A percentile compares a stretch with the other conserved stretches of the same genome.
Conservation (phyloP, 2,113 vertebrate species). For the Gobius niger region DNA sequence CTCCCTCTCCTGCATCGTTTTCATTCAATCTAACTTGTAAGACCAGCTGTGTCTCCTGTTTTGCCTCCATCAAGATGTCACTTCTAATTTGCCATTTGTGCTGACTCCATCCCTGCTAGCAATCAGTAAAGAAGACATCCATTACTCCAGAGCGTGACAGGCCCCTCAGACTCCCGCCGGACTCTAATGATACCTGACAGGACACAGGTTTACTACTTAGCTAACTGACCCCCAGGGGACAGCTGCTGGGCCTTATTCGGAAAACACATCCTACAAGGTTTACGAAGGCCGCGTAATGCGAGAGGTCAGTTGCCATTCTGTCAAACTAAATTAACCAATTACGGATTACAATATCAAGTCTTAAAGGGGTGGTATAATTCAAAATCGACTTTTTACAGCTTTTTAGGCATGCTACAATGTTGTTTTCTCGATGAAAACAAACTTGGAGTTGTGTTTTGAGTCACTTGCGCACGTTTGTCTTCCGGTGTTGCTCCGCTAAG, state of each 20-base stretch:
- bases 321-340: not conserved
- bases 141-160: conserved; percentile 70
- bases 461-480: no score
- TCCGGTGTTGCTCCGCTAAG: no score
- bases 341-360: no score
- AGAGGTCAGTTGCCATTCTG: conserved; percentile 18
- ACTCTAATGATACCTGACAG: conserved; percentile 77
- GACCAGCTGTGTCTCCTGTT: conserved; percentile 63
- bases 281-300: conserved; percentile 46
- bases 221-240: conserved; percentile 60
- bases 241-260: conserved; percentile 53
- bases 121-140: conserved; percentile 76
- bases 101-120: conserved; percentile 77
- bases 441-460: no score
- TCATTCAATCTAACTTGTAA: conserved; percentile 46
- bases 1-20: conserved; percentile 15
- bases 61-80: conserved; percentile 68
- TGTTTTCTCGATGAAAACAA: no score
- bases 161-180: conserved; percentile 54
- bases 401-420: no score
- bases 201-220: conserved; percentile 73
- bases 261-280: conserved; percentile 48
- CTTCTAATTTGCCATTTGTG: conserved; percentile 77
- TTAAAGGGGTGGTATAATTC: no score
- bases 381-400: no score